Base-by-base conservation (phyloP, 2,797 vertebrate genomes). In the Micromesistius poutassou region DNA sequence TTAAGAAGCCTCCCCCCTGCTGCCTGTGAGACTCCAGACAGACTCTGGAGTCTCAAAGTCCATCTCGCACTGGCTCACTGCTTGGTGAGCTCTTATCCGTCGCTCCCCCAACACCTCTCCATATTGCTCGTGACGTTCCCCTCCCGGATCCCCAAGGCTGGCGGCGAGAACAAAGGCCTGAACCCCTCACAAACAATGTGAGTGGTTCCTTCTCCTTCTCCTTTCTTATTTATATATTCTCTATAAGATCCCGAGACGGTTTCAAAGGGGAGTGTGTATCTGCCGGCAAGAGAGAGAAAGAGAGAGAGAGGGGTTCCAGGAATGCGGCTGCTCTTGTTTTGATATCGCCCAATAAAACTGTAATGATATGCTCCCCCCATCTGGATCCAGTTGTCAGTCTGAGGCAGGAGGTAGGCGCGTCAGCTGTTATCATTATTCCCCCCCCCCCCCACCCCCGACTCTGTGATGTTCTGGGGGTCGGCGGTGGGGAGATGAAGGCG, bases 331-430 rank as follows among this genome's bases (percentile, higher is more conserved):
- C 74, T 81, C 30, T 82, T 92, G 91, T 92, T 94, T 92, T 92
- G 86, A 94, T 92, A 93, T 91, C 85, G 88, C 85, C 85, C 87
- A 92, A 91, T 94, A 91, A 93, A 93, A 92, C 71, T 2, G 90
- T 92, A 91, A 93, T 87, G 88, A 92, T 89, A 87, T 76, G 80
- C 84, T 89, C 79, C 73, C 83, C 84, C 88, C 93, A 94, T 94
- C 93, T 94, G 93, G 91, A 93, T 93, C 88, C 80, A 90, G 91
- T 94, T 94, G 87, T 88, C 85, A 84, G 86, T 84, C 87, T 88
- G 84, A 70, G 13, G 84, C 87, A 86, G 90, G 55, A 89, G 87
- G 86, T 91, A 82, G 86, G 90, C 71, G 75, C 90, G 90, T 91
- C 93, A 87, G 85, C 90, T 91, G 83, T 86, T 91, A 87, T 92